These are phyloP conservation scores for Andrena marginata DNA, from an alignment of 2,888 invertebrate genomes.

Conservation along the genomic window DNA sequence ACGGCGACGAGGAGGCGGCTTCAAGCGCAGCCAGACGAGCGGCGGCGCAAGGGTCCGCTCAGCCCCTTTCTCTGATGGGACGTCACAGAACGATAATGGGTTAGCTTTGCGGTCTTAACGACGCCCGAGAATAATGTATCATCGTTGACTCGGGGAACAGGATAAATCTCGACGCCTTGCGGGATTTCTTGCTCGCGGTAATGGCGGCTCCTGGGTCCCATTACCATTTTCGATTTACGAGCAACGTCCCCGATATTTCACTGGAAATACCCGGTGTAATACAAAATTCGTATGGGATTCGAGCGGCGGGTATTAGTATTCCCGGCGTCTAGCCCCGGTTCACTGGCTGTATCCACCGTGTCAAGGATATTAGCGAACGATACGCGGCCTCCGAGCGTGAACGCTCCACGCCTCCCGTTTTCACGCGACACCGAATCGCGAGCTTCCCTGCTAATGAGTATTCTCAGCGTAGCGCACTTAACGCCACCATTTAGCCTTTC, in stretches of 20 bases:
- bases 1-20: conserved; percentile 34
- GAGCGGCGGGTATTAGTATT: conserved; percentile 58
- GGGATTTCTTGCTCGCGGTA: conserved; percentile 63
- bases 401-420: conserved; percentile 3
- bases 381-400: too few relatives aligned
- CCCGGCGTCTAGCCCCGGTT: conserved; percentile 26
- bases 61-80: conserved; percentile 41
- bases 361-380: conserved; percentile 52
- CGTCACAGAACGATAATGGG: conserved; percentile 36
- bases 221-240: conserved; percentile 69
- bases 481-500: background rate
- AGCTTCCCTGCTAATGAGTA: conserved; percentile 16
- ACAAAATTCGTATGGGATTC: conserved; percentile 61
- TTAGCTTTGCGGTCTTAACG: conserved; percentile 54
- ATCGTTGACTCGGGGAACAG: conserved; percentile 55
- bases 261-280: conserved; percentile 52
- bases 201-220: conserved; percentile 54
- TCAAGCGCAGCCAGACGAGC: conserved; percentile 31
- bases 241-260: conserved; percentile 64
- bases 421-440: conserved; percentile 24
- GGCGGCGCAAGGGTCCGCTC: background rate
- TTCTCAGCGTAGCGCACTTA: background rate
- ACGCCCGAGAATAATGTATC: conserved; percentile 61
- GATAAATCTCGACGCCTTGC: conserved; percentile 66
- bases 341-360: conserved; percentile 21